phyloP scores from a whole-genome alignment of 2,113 vertebrate genomes.

The Coracopsis vasa region DNA sequence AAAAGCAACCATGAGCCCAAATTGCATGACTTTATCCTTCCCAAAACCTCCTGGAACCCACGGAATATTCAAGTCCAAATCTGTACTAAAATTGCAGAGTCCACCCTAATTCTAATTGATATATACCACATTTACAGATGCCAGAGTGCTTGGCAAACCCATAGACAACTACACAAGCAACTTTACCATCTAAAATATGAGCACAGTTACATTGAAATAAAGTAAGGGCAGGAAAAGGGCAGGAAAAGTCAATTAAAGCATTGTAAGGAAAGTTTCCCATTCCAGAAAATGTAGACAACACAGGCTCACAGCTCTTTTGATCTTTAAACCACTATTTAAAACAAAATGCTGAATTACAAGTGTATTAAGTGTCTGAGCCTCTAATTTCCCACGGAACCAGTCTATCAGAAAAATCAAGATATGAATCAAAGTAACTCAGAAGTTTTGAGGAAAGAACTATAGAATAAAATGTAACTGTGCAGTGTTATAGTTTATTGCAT shows the following conservation, averaged over 20 bases:
- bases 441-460: neutral
- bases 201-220: neutral
- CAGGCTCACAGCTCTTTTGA: neutral
- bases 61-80: neutral
- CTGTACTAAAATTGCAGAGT: neutral
- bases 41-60: neutral
- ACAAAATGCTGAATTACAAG: conserved; percentile 38
- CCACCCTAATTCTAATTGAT: neutral
- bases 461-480: neutral
- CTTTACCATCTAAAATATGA: neutral
- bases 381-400: neutral
- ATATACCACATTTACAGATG: neutral
- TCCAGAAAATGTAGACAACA: neutral
- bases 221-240: conserved; percentile 22
- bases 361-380: conserved; percentile 7
- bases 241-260: conserved; percentile 12
- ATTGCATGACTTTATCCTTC: neutral
- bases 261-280: neutral
- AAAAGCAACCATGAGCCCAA: neutral
- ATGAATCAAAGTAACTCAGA: neutral
- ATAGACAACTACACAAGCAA: neutral
- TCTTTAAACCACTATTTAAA: conserved; percentile 17
- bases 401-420: neutral
- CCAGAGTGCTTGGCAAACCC: neutral
- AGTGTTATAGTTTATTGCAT: neutral